These are phyloP conservation scores for Synanthedon vespiformis DNA, from an alignment of 2,888 invertebrate genomes.

Conservation along the genomic window DNA sequence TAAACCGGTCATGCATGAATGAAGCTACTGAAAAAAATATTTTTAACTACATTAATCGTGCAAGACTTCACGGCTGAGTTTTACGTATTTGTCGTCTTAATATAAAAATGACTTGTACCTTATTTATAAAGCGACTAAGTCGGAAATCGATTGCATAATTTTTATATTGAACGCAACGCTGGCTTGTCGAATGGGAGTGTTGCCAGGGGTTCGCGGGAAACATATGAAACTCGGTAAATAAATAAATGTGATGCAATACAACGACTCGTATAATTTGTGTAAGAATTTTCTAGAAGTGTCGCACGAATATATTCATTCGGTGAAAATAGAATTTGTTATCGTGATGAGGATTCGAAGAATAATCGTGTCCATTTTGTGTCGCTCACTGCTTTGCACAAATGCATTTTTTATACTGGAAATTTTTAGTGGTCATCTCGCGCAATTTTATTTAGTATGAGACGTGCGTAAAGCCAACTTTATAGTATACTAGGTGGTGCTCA, in stretches of 20 bases:
- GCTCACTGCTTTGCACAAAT: no score
- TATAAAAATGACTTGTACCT: neutral
- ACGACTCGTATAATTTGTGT: neutral
- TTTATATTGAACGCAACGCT: neutral
- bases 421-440: no score
- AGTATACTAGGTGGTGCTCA: no score
- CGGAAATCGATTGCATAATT: conserved; percentile 2
- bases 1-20: conserved; percentile 24
- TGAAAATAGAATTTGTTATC: no score
- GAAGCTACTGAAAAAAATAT: conserved; percentile 12
- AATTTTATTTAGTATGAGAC: no score
- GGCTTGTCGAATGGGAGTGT: conserved; percentile 23
- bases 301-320: no score
- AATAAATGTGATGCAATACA: conserved; percentile 39
- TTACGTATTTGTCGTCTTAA: neutral
- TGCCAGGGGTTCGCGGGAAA: conserved; percentile 37
- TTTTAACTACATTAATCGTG: conserved; percentile 21
- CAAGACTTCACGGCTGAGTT: conserved; percentile 12
- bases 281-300: conserved; percentile 21
- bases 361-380: no score
- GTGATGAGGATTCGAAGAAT: no score
- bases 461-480: no score
- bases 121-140: conserved; percentile 1
- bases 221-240: conserved; percentile 23
- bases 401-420: no score